A percentile compares a stretch with the other conserved stretches of the same genome.
These are phyloP conservation scores for Labeo catla DNA, from an alignment of 2,113 vertebrate genomes.

Conservation along the genomic window DNA sequence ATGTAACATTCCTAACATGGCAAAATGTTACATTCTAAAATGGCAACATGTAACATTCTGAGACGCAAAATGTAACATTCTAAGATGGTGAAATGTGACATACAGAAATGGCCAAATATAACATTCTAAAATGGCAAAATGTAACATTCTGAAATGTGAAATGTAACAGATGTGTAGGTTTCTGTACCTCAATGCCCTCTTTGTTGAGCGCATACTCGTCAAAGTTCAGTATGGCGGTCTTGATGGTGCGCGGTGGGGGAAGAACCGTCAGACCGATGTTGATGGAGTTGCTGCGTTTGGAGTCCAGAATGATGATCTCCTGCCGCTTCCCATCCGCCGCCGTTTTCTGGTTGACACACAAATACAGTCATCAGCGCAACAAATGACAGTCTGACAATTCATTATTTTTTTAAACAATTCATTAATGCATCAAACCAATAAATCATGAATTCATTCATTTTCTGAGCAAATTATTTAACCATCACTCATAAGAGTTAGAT, in stretches of 20 bases:
- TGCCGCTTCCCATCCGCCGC: constrained; percentile 92
- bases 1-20: background rate
- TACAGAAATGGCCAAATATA: background rate
- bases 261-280: constrained; percentile 97
- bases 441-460: too few species aligned
- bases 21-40: background rate
- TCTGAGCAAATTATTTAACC: too few species aligned
- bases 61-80: background rate
- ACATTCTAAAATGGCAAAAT: background rate
- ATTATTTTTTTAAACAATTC: background rate
- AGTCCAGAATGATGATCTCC: constrained; percentile 95
- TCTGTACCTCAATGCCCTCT: constrained; percentile 94
- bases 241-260: constrained; percentile 95
- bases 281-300: constrained; percentile 95
- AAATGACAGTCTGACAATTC: too few species aligned
- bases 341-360: constrained; percentile 80
- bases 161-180: background rate
- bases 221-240: constrained; percentile 96
- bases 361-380: background rate
- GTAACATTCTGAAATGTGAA: background rate
- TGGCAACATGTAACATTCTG: background rate
- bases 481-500: too few species aligned
- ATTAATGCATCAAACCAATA: background rate
- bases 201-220: constrained; percentile 98
- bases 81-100: background rate